Evolutionary conservation across 2,888 invertebrate species (phyloP), one percentile per base, ranked within the genome.

Genomic region (Nematopogon swammerdamellus): DNA sequence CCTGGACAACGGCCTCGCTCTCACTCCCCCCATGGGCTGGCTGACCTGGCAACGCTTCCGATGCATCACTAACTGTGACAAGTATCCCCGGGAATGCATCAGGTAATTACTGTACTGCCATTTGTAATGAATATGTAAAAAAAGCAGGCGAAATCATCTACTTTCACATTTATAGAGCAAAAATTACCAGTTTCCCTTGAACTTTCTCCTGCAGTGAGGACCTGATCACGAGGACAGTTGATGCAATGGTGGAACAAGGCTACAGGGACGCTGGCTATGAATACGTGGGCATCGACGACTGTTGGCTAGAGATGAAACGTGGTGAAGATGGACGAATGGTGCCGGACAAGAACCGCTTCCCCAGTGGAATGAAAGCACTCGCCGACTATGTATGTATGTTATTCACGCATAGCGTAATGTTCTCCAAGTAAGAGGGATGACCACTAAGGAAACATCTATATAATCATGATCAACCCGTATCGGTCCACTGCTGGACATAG

Each of bases 21-120:
- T 74, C 49, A 87, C 85, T 2, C 88, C 88, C 0, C 88, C 88
- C 0, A 88, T 88, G 87, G 88, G 88, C 30, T 88, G 87, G 87
- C 72, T 88, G 56, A 82, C 86, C 1, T 88, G 88, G 88, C 82
- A 86, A 58, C 63, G 86, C 52, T 88, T 83, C 61, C 65, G 85
- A 18, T 88, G 88, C 60, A 80, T 83, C 53, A 81, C 75, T 0
- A 84, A 88, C 63, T 88, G 88, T 63, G 67, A 73, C 29, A 75
- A 74, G 47, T 83, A 85, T 58, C 87, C 86, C 1, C 69, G 83
- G 53, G 84, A 85, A 55, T 87, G 87, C 58, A 84, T 87, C 51
- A 86, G 85, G 87, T 87, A 70, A 55, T n/a, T n/a, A 25, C 5
- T 36, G 36, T 36, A 14, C n/a, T n/a, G n/a, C n/a, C n/a, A n/a